A percentile compares a stretch with the other conserved stretches of the same genome.
Evolutionary conservation across 2,797 vertebrate species (phyloP).

Genomic region (Cossypha caffra): DNA sequence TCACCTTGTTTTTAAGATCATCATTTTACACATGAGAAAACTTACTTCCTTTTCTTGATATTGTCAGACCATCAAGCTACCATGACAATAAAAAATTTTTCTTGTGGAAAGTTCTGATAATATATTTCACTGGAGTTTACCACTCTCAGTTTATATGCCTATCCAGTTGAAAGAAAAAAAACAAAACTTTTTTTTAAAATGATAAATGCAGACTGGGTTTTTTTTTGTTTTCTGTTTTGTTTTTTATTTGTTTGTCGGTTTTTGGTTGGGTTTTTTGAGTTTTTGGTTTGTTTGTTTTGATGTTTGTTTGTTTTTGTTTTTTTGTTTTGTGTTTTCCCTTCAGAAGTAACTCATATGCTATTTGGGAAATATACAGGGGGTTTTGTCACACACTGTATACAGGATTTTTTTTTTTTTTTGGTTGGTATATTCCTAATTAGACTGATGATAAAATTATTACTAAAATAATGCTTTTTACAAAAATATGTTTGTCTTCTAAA

Average conservation of each 20-base stretch:
- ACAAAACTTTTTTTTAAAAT: neutral
- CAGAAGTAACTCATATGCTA: neutral
- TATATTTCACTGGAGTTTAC: neutral
- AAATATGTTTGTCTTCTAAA: neutral
- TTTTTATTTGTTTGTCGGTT: neutral
- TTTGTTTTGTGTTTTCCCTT: neutral
- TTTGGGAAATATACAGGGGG: fast-evolving
- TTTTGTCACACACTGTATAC: neutral
- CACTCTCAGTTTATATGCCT: neutral
- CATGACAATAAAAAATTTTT: neutral
- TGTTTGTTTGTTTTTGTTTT: too few species aligned
- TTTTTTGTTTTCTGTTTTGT: neutral
- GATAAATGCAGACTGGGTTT: fast-evolving
- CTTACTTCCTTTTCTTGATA: neutral
- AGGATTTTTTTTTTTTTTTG: neutral
- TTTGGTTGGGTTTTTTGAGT: neutral
- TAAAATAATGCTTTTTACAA: neutral
- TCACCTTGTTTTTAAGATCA: neutral
- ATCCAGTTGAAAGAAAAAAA: neutral
- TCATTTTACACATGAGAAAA: neutral
- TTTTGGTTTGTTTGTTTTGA: neutral
- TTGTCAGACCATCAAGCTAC: neutral
- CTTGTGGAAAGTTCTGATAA: neutral
- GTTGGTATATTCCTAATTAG: neutral
- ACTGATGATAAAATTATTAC: neutral